Percentiles rank a stretch among this genome's conserved stretches.
Conservation (phyloP, 2,888 invertebrate genomes). For the Tipula confusa region DNA sequence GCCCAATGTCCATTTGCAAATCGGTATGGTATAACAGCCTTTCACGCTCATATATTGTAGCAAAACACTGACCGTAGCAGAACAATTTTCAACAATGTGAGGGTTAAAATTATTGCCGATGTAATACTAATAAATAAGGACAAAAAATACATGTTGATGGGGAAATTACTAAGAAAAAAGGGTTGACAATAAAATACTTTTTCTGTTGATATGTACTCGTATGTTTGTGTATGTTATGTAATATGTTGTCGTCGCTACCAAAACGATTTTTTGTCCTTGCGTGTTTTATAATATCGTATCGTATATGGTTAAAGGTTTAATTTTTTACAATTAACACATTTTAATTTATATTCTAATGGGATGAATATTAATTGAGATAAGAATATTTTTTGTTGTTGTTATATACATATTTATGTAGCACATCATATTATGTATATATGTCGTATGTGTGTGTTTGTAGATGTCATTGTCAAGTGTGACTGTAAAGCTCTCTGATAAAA, state of each 20-base stretch:
- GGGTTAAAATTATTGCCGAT: not conserved
- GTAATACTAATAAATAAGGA: not conserved
- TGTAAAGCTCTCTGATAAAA: not conserved
- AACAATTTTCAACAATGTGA: too few relatives aligned
- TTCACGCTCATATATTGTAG: too few relatives aligned
- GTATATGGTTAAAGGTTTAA: conserved; percentile 6
- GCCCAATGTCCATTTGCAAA: too few relatives aligned
- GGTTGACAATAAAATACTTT: not conserved
- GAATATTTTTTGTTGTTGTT: not conserved
- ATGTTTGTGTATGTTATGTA: not conserved
- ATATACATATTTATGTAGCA: not conserved
- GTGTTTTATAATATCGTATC: not conserved
- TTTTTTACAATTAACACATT: conserved; percentile 25
- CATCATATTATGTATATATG: not conserved
- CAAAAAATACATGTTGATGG: not conserved
- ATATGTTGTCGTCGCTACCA: not conserved
- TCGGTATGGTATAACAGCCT: too few relatives aligned
- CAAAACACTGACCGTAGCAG: too few relatives aligned
- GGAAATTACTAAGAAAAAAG: not conserved
- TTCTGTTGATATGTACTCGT: not conserved
- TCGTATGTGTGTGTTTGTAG: not conserved
- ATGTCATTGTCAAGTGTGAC: not conserved
- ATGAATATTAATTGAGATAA: conserved; percentile 12
- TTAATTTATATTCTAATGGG: conserved; percentile 12
- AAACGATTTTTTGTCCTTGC: not conserved